phyloP scores from a whole-genome alignment of 1,140 invertebrate genomes.

The Melanaphis sacchari region DNA sequence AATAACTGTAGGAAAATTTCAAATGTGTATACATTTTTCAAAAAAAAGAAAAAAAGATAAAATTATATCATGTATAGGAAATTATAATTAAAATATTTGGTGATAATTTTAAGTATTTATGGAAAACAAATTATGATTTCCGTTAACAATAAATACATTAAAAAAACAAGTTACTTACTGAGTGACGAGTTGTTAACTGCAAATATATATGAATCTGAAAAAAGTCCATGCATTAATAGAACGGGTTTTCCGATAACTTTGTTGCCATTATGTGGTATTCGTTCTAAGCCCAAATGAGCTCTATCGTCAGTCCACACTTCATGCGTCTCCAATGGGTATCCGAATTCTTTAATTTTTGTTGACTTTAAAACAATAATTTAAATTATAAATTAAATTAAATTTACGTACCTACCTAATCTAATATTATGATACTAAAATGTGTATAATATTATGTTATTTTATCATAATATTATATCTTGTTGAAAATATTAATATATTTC shows the following conservation, averaged over 20 bases:
- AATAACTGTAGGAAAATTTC: too few relatives aligned
- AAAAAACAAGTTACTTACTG: conserved; percentile 39
- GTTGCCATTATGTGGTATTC: conserved; percentile 65
- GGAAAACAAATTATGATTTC: background rate
- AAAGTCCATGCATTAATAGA: conserved; percentile 78
- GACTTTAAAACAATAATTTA: background rate
- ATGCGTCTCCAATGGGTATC: background rate
- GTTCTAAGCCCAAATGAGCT: conserved; percentile 51
- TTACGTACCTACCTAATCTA: too few relatives aligned
- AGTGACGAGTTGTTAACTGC: conserved; percentile 58
- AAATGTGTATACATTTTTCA: background rate
- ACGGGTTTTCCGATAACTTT: conserved; percentile 65
- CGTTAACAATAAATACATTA: background rate
- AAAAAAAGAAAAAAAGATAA: background rate
- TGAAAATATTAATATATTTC: background rate
- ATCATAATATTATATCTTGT: background rate
- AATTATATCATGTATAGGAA: too few relatives aligned
- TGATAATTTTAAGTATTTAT: too few relatives aligned
- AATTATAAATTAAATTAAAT: too few relatives aligned
- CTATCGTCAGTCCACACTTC: background rate
- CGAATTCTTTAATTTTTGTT: background rate
- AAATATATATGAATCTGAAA: conserved; percentile 78
- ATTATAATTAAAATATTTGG: too few relatives aligned
- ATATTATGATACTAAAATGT: background rate
- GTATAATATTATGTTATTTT: too few relatives aligned